Conservation (phyloP, 2,888 invertebrate species). For the Hypomecis atomaria region DNA sequence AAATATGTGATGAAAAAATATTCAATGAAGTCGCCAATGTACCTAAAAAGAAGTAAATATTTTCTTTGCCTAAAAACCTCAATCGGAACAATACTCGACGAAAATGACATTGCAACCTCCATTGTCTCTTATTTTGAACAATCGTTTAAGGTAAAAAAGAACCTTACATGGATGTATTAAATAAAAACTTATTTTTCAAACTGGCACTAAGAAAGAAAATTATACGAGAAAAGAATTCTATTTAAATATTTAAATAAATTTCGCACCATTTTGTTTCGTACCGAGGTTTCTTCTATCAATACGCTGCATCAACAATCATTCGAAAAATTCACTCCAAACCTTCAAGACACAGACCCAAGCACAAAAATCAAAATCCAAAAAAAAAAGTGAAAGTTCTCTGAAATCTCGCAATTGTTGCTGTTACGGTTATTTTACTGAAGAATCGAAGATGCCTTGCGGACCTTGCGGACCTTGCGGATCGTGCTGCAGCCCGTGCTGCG, state of each 20-base stretch:
- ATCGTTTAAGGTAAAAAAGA: too few relatives aligned
- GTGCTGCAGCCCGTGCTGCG: conserved; percentile 54
- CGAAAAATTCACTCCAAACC: conserved; percentile 57
- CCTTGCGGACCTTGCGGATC: conserved; percentile 60
- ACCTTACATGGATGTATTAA: too few relatives aligned
- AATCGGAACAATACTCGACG: too few relatives aligned
- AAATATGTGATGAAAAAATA: too few relatives aligned
- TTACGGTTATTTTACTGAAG: conserved; percentile 35
- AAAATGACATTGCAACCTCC: too few relatives aligned
- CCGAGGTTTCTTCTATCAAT: conserved; percentile 47
- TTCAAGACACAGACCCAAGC: conserved; percentile 52
- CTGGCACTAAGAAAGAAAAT: not conserved
- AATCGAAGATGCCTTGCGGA: conserved; percentile 59
- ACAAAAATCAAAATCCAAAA: conserved; percentile 41
- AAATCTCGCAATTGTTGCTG: conserved; percentile 31
- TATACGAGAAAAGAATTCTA: not conserved
- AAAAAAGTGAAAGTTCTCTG: conserved; percentile 23
- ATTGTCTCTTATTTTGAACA: too few relatives aligned
- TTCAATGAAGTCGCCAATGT: too few relatives aligned
- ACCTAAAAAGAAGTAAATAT: too few relatives aligned
- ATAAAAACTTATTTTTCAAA: not conserved
- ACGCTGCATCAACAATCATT: conserved; percentile 38
- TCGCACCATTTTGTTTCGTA: conserved; percentile 15
- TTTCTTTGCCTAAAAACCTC: too few relatives aligned
- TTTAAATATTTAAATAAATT: not conserved